Base-by-base conservation (phyloP, 2,797 vertebrate genomes). In the Hydrophis major region DNA sequence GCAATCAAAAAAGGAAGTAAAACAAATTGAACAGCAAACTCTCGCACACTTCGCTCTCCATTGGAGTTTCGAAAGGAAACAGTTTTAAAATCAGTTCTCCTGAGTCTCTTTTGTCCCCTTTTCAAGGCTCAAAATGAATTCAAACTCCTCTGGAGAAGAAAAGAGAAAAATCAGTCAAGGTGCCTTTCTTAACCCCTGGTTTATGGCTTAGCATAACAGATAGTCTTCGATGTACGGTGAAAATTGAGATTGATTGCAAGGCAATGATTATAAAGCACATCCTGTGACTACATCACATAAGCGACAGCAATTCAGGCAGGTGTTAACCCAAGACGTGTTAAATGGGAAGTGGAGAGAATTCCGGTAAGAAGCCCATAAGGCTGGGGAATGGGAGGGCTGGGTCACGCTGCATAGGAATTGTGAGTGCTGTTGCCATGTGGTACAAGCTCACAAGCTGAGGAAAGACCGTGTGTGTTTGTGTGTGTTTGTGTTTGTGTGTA, bases 71-170 rank as follows among this genome's bases (percentile, higher is more conserved):
- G 47, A 37, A 90, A 32, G 10, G 8, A 69, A 20, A 14, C 5
- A 66, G 22, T 57, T 83, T 83, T 47, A 47, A 83, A 25, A 4
- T 47, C 37, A 11, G 37, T 25, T 12, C 32, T 37, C 16, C 5
- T 7, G 66, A 74, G 16, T 7, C 66, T 74, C 1, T 37, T 14
- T 37, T 7, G 66, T 97, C 95, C 98, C 94, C 78, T 98, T 98
- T 97, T 99, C 99, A 97, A 99, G 97, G 95, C 98, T 98, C 97
- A 99, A 96, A 94, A 99, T 95, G 95, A 99, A 99, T 89, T 99
- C 98, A 98, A 99, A 99, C 96, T 99, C 98, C 95, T 98, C 99
- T 99, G 98, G 0, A 8, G 96, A 92, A 94, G 95, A 92, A 96
- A 93, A 32, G 59, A 94, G 92, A 66, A 91, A 88, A 97, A 20